A percentile compares a stretch with the other conserved stretches of the same genome.
Conservation (phyloP, 2,113 vertebrate genomes). For the Glareola pratincola region DNA sequence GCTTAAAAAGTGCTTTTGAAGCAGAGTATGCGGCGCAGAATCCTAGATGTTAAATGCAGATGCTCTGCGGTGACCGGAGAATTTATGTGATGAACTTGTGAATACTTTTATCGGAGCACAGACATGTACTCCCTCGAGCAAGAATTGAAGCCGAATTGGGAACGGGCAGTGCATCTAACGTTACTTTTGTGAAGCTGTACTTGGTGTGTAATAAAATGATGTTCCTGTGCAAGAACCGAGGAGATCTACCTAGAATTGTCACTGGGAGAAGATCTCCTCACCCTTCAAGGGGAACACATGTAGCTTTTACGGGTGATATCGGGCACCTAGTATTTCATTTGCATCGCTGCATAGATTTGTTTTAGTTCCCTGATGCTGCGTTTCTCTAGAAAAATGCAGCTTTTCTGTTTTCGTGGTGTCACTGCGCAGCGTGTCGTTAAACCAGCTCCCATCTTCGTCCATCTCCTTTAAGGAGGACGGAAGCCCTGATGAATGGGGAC, state of each 20-base stretch:
- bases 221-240: accelerated
- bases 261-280: neutral
- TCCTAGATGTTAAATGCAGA: neutral
- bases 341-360: accelerated
- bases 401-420: neutral
- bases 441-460: neutral
- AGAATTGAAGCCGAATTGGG: neutral
- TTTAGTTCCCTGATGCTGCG: neutral
- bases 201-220: neutral
- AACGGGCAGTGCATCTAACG: accelerated
- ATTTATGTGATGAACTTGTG: neutral
- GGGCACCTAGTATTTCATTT: neutral
- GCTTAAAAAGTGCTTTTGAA: neutral
- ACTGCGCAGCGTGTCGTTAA: neutral
- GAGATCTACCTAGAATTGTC: neutral
- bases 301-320: accelerated
- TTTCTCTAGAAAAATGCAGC: neutral
- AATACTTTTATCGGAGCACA: neutral
- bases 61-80: neutral
- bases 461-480: neutral
- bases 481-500: neutral
- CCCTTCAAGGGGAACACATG: neutral
- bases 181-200: neutral
- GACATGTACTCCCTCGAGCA: neutral
- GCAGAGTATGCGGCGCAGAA: neutral